Evolutionary conservation across 92 coral and sea anemone genomes (phyloP).

Genomic region (Parazoanthus swiftii): DNA sequence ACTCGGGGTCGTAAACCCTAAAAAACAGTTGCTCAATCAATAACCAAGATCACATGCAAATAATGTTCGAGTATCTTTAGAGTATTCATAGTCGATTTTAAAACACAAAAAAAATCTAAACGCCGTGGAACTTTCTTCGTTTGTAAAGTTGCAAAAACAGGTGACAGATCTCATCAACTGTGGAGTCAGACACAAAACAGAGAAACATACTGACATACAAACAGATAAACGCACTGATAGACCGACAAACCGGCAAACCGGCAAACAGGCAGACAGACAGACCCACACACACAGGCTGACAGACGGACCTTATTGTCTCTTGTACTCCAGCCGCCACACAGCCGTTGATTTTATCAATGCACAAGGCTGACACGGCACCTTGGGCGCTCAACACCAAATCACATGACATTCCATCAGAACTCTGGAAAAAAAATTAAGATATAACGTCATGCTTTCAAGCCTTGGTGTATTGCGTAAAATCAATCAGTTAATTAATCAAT

Average conservation of each 20-base stretch:
- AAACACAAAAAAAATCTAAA: no score
- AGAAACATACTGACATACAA: no score
- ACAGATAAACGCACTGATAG: no score
- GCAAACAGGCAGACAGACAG: neutral
- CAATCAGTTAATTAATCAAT: neutral
- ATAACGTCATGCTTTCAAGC: neutral
- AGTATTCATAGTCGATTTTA: neutral
- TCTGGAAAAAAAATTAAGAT: constrained; percentile 44
- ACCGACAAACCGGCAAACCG: no score
- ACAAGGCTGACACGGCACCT: constrained; percentile 93
- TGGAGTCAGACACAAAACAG: neutral
- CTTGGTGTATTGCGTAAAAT: neutral
- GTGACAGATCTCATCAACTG: neutral
- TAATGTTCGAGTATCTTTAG: neutral
- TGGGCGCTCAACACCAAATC: constrained; percentile 92
- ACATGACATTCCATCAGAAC: constrained; percentile 93
- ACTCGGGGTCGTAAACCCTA: constrained; percentile 94
- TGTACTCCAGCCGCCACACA: constrained; percentile 96
- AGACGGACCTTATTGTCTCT: constrained; percentile 67
- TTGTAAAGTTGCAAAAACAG: no score
- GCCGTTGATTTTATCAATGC: constrained; percentile 91
- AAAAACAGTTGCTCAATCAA: neutral
- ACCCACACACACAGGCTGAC: neutral
- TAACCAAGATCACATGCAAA: neutral
- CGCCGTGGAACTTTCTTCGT: no score